Evolutionary conservation across 2,888 invertebrate genomes (phyloP), one percentile per base, ranked within the genome.

Genomic region (Melangyna quadrimaculata): DNA sequence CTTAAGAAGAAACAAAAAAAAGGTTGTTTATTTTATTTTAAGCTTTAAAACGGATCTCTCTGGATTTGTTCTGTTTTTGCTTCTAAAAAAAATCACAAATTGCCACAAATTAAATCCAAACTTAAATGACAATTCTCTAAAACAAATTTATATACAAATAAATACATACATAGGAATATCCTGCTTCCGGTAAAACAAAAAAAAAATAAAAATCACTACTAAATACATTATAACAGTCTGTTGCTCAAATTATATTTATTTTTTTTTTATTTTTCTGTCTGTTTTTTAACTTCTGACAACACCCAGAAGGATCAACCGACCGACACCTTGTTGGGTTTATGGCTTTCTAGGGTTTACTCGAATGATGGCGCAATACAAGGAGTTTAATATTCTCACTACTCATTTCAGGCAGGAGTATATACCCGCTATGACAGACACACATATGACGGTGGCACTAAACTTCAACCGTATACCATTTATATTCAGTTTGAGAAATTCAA

Each of bases 191-290:
- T 40, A 12, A 27, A 29, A 24, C 9, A 40, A 73, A 19, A 37
- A 65, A 10, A n/a, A 45, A 59, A 17, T 3, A 19, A 9, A 63
- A 63, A 63, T 40, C 40, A 61, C 73, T 17, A n/a, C 51, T 72
- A 75, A 75, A 45, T 48, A 27, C 45, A 67, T 75, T 75, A 57
- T 67, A 48, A 67, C 75, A 75, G 67, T 67, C 75, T 67, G 67
- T 75, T 75, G 75, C 57, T 45, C 57, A 57, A 59, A 59, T 75
- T 69, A 48, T 35, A 27, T 75, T 43, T 55, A 5, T 17, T 32
- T 59, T 12, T 40, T 24, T 24, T n/a, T 19, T 6, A 5, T 17
- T 32, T 59, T 12, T 40, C n/a, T 24, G 9, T 19, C 3, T 32
- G 4, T 37, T 43, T 19, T 37, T 19, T 17, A 59, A 59, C 59